Conservation (phyloP, 1,140 invertebrate genomes). For the Varroa destructor region DNA sequence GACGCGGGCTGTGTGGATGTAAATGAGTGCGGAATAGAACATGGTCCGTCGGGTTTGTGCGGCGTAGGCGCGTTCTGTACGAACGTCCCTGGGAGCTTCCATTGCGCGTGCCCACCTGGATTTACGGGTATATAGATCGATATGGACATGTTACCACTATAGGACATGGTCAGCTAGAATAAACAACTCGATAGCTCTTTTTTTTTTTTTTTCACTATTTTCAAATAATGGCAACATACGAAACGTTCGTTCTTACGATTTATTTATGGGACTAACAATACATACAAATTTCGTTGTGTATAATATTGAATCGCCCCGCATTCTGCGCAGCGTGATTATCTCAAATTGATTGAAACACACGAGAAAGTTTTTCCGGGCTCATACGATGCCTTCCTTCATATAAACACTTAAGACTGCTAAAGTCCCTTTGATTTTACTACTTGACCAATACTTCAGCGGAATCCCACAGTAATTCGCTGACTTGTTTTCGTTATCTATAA, state of each 20-base stretch:
- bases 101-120: constrained; percentile 60
- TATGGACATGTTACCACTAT: constrained; percentile 48
- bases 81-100: constrained; percentile 56
- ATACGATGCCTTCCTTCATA: no score
- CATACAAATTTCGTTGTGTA: no score
- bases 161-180: constrained; percentile 34
- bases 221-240: not conserved
- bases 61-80: constrained; percentile 57
- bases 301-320: no score
- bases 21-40: constrained; percentile 41
- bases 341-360: no score
- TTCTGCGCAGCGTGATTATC: no score
- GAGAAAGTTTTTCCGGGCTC: no score
- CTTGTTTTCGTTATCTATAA: no score
- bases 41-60: constrained; percentile 48
- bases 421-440: no score
- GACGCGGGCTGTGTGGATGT: constrained; percentile 57
- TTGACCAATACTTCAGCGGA: no score
- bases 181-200: not conserved
- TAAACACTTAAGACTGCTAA: no score
- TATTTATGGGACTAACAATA: no score
- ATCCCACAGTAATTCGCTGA: no score
- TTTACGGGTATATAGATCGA: constrained; percentile 44
- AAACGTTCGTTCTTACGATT: constrained; percentile 3
- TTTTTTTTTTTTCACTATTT: not conserved